Conservation (phyloP, 2,113 vertebrate species). For the Canis aureus region DNA sequence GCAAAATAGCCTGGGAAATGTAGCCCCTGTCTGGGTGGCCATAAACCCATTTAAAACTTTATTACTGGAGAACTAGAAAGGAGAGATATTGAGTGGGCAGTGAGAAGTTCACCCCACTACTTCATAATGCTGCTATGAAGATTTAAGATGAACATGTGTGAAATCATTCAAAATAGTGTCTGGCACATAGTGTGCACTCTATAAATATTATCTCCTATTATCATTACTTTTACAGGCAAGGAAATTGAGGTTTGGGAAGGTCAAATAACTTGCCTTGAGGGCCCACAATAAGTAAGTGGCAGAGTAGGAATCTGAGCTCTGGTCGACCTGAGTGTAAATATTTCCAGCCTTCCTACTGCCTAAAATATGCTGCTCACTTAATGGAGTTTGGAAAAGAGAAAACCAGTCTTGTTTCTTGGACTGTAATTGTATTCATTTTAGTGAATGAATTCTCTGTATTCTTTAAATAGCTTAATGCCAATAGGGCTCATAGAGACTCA, state of each 20-base stretch:
- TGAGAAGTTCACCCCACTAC: not conserved
- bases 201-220: conserved; percentile 30
- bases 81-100: not conserved
- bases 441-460: conserved; percentile 24
- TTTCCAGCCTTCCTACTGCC: not conserved
- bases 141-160: conserved; percentile 3
- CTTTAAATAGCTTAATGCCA: not conserved
- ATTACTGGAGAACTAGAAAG: not conserved
- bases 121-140: not conserved
- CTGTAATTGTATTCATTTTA: not conserved
- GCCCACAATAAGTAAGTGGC: not conserved
- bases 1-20: not conserved
- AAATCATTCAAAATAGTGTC: not conserved
- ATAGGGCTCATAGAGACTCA: not conserved
- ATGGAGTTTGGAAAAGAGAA: not conserved
- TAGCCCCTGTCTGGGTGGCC: not conserved
- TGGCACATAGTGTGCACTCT: not conserved
- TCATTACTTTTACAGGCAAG: not conserved
- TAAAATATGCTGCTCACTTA: not conserved
- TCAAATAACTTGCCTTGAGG: not conserved
- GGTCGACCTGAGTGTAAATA: not conserved
- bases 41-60: not conserved
- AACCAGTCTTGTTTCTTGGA: not conserved
- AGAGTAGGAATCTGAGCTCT: not conserved
- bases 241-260: not conserved